Base-by-base conservation (phyloP, 2,797 vertebrate genomes). In the Labeo calbasu region DNA sequence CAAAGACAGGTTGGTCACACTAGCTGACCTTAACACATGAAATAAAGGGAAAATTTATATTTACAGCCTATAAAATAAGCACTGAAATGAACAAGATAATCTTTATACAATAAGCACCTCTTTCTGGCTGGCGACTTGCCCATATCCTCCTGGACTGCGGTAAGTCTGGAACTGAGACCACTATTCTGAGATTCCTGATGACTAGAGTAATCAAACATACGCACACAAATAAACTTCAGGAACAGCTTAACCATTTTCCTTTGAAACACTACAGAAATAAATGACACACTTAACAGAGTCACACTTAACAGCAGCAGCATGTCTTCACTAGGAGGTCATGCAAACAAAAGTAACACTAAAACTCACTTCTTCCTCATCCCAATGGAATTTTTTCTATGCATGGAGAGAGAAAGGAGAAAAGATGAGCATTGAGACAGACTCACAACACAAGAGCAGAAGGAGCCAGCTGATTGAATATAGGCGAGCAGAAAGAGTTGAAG, bases 61-160 rank as follows among this genome's bases (percentile, higher is more conserved):
- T 70, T 2, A 48, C 2, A 51, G 11, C n/a, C 32, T 73, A 28
- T 28, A 61, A 21, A 32, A 46, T 13, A 51, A 53, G 12, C 4
- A 14, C 5, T n/a, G 28, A 78, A 63, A 36, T 40, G 28, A 32
- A 32, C 28, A n/a, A 79, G 40, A 72, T 21, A 11, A 46, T 77
- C 5, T 17, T 11, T 10, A 71, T 55, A 1, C 0, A 89, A 84
- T 85, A n/a, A 59, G 70, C 21, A 98, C 98, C 98, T 97, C 85
- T 98, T 99, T 85, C 97, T 95, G 46, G 97, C 96, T 14, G 98
- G 98, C 0, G 98, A 99, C 87, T 98, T 99, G 66, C 97, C 97
- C 63, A 96, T 90, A 85, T 99, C 98, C 79, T 99, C 98, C 84
- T 97, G 98, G 28, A 98, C 96, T 70, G 96, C 92, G 0, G 94